Evolutionary conservation across 2,797 vertebrate genomes (phyloP).

Genomic region (Rousettus madagascariensis): DNA sequence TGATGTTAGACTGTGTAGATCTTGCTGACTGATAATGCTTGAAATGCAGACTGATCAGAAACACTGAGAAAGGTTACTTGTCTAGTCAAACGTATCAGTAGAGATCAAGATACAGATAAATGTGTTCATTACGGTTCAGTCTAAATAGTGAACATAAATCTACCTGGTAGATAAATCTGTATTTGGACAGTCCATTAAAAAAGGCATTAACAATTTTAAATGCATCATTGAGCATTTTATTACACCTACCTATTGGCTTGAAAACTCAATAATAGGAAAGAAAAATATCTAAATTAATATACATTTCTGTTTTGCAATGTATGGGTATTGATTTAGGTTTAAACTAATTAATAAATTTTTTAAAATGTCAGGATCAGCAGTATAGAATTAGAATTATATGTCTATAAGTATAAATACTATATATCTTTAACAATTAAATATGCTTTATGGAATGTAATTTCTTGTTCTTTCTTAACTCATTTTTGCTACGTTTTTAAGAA

Average conservation of each 20-base stretch:
- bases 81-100: conserved; percentile 38
- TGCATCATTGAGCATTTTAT: conserved; percentile 68
- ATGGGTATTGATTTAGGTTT: conserved; percentile 63
- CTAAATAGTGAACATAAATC: conserved; percentile 54
- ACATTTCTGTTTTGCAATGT: conserved; percentile 59
- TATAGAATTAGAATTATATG: conserved; percentile 29
- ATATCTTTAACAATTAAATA: conserved; percentile 42
- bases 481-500: conserved; percentile 28
- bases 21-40: background rate
- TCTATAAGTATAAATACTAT: conserved; percentile 43
- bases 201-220: conserved; percentile 72
- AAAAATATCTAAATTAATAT: conserved; percentile 70
- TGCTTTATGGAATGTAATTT: background rate
- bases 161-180: conserved; percentile 67
- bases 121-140: conserved; percentile 62
- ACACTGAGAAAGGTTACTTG: background rate
- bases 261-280: conserved; percentile 71
- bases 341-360: conserved; percentile 57
- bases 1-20: conserved; percentile 16
- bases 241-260: conserved; percentile 56
- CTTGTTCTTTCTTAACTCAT: background rate
- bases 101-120: conserved; percentile 68
- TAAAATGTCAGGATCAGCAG: conserved; percentile 51
- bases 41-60: conserved; percentile 63
- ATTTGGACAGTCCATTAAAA: conserved; percentile 73